Conservation (phyloP, 1,140 invertebrate genomes). For the Drosophila insularis region DNA sequence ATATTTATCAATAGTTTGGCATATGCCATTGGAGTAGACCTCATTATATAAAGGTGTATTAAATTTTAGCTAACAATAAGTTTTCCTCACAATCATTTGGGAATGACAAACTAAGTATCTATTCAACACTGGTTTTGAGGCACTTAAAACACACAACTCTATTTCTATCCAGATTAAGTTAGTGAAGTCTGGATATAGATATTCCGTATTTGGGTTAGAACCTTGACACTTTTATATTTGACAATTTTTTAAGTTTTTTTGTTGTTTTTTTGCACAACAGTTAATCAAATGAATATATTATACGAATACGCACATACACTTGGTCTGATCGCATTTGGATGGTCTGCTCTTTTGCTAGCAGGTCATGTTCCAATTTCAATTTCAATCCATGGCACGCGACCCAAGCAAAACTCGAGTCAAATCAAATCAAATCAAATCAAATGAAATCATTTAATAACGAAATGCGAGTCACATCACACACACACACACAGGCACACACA, state of each 20-base stretch:
- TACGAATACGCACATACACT: background rate
- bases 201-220: background rate
- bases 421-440: slow-evolving; percentile 1
- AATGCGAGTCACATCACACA: slow-evolving; percentile 3
- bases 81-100: too few relatives aligned
- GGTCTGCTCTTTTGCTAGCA: background rate
- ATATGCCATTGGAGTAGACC: too few relatives aligned
- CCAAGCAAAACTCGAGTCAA: background rate
- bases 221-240: slow-evolving; percentile 4
- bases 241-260: background rate
- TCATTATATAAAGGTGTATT: too few relatives aligned
- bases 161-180: background rate
- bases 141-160: too few relatives aligned
- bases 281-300: background rate
- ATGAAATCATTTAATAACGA: slow-evolving; percentile 2
- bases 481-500: background rate
- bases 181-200: background rate
- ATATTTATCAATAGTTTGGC: too few relatives aligned
- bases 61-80: too few relatives aligned
- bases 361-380: slow-evolving; percentile 8
- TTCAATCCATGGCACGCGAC: slow-evolving; percentile 4
- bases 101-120: too few relatives aligned
- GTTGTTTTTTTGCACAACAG: background rate
- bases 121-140: too few relatives aligned
- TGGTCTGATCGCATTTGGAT: background rate